Conservation (phyloP, 2,113 vertebrate genomes). For the Oreochromis spilurus region DNA sequence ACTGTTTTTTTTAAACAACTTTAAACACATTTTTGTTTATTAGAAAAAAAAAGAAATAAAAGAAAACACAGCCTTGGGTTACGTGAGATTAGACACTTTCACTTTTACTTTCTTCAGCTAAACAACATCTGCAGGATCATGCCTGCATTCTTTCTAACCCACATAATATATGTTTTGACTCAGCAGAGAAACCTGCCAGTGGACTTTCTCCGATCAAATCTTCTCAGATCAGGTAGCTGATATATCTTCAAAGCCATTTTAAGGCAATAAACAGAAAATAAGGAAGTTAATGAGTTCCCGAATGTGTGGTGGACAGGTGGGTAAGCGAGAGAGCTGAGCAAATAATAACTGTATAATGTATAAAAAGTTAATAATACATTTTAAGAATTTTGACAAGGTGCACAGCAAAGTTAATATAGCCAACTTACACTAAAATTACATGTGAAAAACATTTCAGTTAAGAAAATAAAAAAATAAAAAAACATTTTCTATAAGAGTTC, state of each 20-base stretch:
- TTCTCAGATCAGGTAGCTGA: not conserved
- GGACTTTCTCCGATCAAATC: not conserved
- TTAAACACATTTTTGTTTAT: not conserved
- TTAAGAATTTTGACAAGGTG: not conserved
- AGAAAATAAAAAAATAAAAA: not conserved
- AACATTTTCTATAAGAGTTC: not conserved
- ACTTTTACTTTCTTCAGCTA: not conserved
- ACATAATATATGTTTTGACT: not conserved
- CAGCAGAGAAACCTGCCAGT: not conserved
- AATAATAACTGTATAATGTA: not conserved
- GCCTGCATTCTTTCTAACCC: not conserved
- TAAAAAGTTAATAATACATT: not conserved
- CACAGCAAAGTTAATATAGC: rapidly evolving
- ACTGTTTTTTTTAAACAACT: not conserved
- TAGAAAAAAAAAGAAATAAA: not conserved
- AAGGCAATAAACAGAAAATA: not conserved
- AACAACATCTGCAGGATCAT: not conserved
- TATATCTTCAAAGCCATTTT: not conserved
- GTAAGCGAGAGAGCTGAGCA: not conserved
- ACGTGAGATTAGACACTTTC: rapidly evolving
- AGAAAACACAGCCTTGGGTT: rapidly evolving
- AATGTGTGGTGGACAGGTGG: rapidly evolving
- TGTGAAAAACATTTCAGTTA: not conserved
- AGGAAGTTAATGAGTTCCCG: not conserved
- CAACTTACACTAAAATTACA: not conserved